Conservation (phyloP, 2,113 vertebrate genomes). For the Pangasianodon hypophthalmus region DNA sequence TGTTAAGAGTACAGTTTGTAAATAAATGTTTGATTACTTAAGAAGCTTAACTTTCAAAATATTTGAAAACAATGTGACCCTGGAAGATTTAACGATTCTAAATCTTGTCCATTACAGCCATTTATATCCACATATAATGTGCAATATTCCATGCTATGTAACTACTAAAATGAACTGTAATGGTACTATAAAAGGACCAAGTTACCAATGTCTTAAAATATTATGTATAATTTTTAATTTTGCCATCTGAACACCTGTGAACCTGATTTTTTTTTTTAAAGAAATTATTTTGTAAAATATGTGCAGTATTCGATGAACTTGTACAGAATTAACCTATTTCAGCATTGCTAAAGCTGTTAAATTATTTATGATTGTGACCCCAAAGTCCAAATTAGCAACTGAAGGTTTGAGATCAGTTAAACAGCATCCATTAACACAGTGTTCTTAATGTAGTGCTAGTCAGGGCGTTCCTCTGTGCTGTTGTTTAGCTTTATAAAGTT, state of each 20-base stretch:
- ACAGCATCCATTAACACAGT: background rate
- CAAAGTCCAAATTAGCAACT: background rate
- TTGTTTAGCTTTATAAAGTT: background rate
- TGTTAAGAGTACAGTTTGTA: background rate
- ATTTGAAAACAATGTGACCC: background rate
- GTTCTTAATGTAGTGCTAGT: background rate
- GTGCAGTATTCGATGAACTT: conserved; percentile 27
- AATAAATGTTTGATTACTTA: conserved; percentile 1
- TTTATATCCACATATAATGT: background rate
- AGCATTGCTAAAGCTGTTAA: conserved; percentile 17
- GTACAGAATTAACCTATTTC: conserved; percentile 26
- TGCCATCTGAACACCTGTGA: background rate
- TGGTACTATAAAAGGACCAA: conserved; percentile 10
- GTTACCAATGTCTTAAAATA: background rate
- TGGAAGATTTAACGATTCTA: background rate
- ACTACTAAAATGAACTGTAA: background rate
- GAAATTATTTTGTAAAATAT: background rate
- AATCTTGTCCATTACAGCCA: background rate
- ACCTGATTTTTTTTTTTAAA: background rate
- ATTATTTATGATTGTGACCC: conserved; percentile 23
- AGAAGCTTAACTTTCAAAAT: background rate
- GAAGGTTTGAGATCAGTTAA: background rate
- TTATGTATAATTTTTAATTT: background rate
- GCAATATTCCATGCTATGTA: conserved; percentile 19
- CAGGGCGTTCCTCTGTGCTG: background rate